These are phyloP conservation scores for Venustoraphidia nigricollis DNA, from an alignment of 2,888 invertebrate species.

Conservation along the genomic window DNA sequence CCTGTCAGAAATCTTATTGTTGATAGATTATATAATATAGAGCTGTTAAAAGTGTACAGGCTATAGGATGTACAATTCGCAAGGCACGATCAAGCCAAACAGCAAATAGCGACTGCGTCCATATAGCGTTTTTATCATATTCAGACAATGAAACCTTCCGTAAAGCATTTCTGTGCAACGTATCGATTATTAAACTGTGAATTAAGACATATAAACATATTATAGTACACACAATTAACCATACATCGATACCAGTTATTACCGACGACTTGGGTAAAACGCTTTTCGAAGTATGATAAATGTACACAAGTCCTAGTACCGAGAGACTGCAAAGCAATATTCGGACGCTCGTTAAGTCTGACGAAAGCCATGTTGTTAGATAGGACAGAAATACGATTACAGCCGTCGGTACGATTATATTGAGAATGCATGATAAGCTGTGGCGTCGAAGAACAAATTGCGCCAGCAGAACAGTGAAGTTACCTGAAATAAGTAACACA, in stretches of 20 bases:
- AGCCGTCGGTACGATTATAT: constrained; percentile 14
- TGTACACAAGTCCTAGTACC: background rate
- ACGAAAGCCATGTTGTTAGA: constrained; percentile 13
- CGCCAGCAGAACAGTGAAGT: constrained; percentile 15
- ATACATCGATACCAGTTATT: background rate
- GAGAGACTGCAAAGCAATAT: background rate
- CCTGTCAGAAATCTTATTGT: too few relatives aligned
- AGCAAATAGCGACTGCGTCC: background rate
- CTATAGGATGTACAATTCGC: background rate
- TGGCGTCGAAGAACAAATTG: constrained; percentile 14
- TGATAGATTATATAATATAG: too few relatives aligned
- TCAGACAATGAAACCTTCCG: background rate
- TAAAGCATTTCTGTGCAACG: background rate
- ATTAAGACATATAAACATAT: background rate
- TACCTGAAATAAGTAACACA: constrained; percentile 13
- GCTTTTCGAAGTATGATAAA: background rate
- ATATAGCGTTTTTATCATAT: background rate
- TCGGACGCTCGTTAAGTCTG: background rate
- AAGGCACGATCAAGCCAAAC: background rate
- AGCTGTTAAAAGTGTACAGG: too few relatives aligned
- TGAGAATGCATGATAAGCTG: constrained; percentile 13
- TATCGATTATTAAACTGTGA: background rate
- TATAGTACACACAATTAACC: background rate
- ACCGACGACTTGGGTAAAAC: background rate
- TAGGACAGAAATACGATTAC: constrained; percentile 15